These are phyloP conservation scores for Amniataba percoides DNA, from an alignment of 2,797 vertebrate genomes.

Conservation along the genomic window DNA sequence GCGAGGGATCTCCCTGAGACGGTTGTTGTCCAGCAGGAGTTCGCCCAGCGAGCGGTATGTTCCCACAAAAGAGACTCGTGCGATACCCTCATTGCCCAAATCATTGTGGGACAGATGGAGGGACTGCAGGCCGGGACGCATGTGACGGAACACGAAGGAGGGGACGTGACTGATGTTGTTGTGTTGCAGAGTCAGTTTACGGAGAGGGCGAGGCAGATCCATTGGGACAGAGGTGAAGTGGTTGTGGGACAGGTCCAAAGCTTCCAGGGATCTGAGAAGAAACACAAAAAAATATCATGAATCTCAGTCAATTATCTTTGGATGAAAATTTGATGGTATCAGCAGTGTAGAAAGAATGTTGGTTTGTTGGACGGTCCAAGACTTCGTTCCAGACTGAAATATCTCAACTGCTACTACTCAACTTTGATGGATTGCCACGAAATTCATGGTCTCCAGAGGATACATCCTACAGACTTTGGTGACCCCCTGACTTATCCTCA, in stretches of 20 bases:
- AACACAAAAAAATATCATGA: slow-evolving; percentile 11
- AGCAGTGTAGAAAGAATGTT: no score
- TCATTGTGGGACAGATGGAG: slow-evolving; percentile 86
- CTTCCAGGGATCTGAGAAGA: slow-evolving; percentile 82
- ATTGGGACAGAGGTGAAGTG: slow-evolving; percentile 80
- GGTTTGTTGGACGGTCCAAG: neutral
- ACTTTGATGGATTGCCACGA: neutral
- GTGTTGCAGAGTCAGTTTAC: slow-evolving; percentile 82
- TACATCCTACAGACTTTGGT: neutral
- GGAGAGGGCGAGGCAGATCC: slow-evolving; percentile 81
- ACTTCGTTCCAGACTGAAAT: neutral
- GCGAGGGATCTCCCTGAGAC: slow-evolving; percentile 80
- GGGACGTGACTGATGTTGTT: slow-evolving; percentile 84
- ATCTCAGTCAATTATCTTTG: neutral
- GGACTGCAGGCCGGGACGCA: slow-evolving; percentile 83
- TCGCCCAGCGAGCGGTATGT: slow-evolving; percentile 82
- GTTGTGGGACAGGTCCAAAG: slow-evolving; percentile 86
- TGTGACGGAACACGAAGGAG: slow-evolving; percentile 80
- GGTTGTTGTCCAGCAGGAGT: slow-evolving; percentile 87
- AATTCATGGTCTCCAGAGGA: neutral
- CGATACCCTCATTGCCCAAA: slow-evolving; percentile 70
- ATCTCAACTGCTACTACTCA: neutral
- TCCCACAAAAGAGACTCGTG: slow-evolving; percentile 82
- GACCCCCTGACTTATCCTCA: neutral
- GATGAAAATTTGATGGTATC: neutral